Evolutionary conservation across 2,888 invertebrate species (phyloP).

Genomic region (Drosophila testacea): DNA sequence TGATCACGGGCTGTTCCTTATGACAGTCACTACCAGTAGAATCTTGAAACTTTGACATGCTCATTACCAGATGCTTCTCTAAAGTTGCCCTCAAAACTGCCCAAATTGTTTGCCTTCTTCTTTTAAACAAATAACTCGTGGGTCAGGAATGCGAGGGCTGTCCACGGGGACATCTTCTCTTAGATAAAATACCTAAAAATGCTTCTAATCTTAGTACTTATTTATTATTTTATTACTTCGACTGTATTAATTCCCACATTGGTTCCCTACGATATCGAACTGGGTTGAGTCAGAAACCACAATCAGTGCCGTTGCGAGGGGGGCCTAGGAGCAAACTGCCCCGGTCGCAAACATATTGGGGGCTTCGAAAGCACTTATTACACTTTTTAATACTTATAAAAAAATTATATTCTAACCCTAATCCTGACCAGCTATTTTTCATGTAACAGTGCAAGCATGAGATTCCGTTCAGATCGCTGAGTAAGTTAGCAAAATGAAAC

Average conservation of each 20-base stretch:
- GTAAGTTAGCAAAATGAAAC: too few relatives aligned
- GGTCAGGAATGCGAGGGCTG: conserved; percentile 70
- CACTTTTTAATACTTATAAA: too few relatives aligned
- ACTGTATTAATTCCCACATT: neutral
- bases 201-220: neutral
- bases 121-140: conserved; percentile 69
- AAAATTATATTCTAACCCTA: too few relatives aligned
- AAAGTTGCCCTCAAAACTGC: neutral
- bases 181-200: neutral
- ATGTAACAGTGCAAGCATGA: too few relatives aligned
- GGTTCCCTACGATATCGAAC: neutral
- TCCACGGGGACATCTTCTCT: conserved; percentile 24
- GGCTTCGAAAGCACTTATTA: too few relatives aligned
- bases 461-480: too few relatives aligned
- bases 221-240: neutral
- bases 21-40: conserved; percentile 65
- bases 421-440: too few relatives aligned
- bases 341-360: too few relatives aligned
- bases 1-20: conserved; percentile 21
- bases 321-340: too few relatives aligned
- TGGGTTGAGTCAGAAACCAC: conserved; percentile 21
- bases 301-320: too few relatives aligned
- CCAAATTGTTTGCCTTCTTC: neutral
- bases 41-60: conserved; percentile 76
- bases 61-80: conserved; percentile 55